Evolutionary conservation across 2,113 vertebrate species (phyloP).

Genomic region (Capreolus pygargus): DNA sequence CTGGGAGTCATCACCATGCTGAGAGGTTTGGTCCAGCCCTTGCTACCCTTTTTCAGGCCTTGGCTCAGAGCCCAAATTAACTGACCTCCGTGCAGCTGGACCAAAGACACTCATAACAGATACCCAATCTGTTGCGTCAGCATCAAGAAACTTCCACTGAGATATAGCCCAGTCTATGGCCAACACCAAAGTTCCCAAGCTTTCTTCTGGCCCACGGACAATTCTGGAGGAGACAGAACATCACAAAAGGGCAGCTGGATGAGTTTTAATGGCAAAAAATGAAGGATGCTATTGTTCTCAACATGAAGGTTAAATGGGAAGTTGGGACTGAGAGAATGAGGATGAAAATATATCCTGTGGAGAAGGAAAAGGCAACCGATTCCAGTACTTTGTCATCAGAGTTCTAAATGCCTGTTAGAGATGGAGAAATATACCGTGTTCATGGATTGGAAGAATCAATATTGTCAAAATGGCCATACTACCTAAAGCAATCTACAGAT

Average conservation of each 20-base stretch:
- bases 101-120: not conserved
- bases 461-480: too few species aligned
- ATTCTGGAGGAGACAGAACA: not conserved
- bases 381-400: not conserved
- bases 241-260: not conserved
- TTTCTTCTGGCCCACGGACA: not conserved
- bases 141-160: not conserved
- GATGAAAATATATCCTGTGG: not conserved
- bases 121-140: accelerated
- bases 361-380: too few species aligned
- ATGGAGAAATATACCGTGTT: too few species aligned
- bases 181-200: not conserved
- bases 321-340: not conserved
- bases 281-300: not conserved
- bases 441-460: too few species aligned
- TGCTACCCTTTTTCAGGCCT: not conserved
- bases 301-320: not conserved
- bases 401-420: not conserved
- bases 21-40: not conserved
- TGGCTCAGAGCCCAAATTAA: not conserved
- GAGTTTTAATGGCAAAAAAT: not conserved
- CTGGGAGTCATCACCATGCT: not conserved
- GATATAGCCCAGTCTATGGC: not conserved
- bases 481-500: too few species aligned
- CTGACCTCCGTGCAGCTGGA: not conserved